Base-by-base conservation (phyloP, 2,888 invertebrate genomes). In the Syrphus vitripennis region DNA sequence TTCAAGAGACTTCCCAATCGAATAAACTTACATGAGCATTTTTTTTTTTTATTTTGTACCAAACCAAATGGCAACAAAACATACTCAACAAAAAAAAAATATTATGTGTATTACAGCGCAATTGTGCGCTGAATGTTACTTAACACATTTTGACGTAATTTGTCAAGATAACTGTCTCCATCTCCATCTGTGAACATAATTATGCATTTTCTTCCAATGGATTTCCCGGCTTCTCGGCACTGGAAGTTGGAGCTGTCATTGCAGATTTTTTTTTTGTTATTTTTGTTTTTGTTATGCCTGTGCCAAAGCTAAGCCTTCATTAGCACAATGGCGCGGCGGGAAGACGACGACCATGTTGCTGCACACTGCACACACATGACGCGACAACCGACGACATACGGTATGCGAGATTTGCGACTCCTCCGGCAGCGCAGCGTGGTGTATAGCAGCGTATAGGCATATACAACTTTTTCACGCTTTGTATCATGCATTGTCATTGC, bases 101-200 rank as follows among this genome's bases (percentile, higher is more conserved):
- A 14, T 14, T 50, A 48, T 31, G 34, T 67, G 19, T 40, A 37
- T 65, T 50, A 10, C 21, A 50, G 50, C 50, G 67, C 67, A 67
- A 79, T 70, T 70, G n/a, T n/a, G 75, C 50, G 70, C 26, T 55
- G 71, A 16, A 75, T 65, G 78, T 84, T 81, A 84, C 61, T 77
- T 76, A 81, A 84, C 81, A 55, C 69, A 50, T 80, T n/a, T 65
- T 80, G 80, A 80, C 75, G 65, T 45, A 45, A 63, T 78, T 50
- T 76, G 57, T 81, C 77, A 57, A 34, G 71, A 71, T 34, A 77
- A 45, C 57, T 77, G 48, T 24, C 59, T 50, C 24, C 70, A 65
- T 77, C 48, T 50, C 29, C 63, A 77, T 71, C 71, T 74, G 65
- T 53, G 45, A 53, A 67, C 67, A 78, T 72, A 70, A 70, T 81